Evolutionary conservation across 2,113 vertebrate species (phyloP).

Genomic region (Pseudolaguvia tuberculata): DNA sequence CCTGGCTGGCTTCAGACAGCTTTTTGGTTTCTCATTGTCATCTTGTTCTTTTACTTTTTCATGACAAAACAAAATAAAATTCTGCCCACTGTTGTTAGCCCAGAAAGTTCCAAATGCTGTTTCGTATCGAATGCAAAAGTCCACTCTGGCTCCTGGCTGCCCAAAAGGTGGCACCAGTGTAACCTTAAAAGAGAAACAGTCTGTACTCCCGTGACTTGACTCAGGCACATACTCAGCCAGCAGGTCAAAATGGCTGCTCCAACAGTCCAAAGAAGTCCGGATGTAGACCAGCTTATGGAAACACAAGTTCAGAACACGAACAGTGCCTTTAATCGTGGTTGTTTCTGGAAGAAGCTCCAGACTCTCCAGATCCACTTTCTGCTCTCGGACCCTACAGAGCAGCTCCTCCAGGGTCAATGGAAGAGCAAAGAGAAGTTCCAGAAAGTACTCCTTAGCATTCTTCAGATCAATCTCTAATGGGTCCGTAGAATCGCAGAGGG

Average conservation of each 20-base stretch:
- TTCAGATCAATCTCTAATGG: slow-evolving; percentile 55
- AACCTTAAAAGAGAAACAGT: slow-evolving; percentile 87
- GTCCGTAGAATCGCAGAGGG: slow-evolving; percentile 49
- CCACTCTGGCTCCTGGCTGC: slow-evolving; percentile 74
- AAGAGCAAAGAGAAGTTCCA: slow-evolving; percentile 71
- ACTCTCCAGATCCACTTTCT: slow-evolving; percentile 81
- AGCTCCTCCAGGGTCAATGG: slow-evolving; percentile 73
- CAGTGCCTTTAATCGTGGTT: slow-evolving; percentile 75
- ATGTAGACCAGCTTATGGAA: slow-evolving; percentile 84
- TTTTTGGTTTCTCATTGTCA: slow-evolving; percentile 77
- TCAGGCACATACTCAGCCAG: slow-evolving; percentile 83
- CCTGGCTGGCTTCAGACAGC: slow-evolving; percentile 85
- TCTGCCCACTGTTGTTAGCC: slow-evolving; percentile 83
- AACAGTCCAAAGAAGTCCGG: slow-evolving; percentile 82
- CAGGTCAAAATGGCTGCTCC: slow-evolving; percentile 87
- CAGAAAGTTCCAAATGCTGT: slow-evolving; percentile 85
- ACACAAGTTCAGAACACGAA: slow-evolving; percentile 88
- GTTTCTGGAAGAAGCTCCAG: slow-evolving; percentile 73
- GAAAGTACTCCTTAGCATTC: slow-evolving; percentile 71
- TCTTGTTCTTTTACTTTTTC: slow-evolving; percentile 64
- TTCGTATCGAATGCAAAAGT: slow-evolving; percentile 93
- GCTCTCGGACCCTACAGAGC: slow-evolving; percentile 68
- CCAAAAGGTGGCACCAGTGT: slow-evolving; percentile 80
- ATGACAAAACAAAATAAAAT: slow-evolving; percentile 82
- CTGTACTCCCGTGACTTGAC: slow-evolving; percentile 74